Evolutionary conservation across 2,113 vertebrate genomes (phyloP), one percentile per base, ranked within the genome.

Genomic region (Diadophis punctatus): DNA sequence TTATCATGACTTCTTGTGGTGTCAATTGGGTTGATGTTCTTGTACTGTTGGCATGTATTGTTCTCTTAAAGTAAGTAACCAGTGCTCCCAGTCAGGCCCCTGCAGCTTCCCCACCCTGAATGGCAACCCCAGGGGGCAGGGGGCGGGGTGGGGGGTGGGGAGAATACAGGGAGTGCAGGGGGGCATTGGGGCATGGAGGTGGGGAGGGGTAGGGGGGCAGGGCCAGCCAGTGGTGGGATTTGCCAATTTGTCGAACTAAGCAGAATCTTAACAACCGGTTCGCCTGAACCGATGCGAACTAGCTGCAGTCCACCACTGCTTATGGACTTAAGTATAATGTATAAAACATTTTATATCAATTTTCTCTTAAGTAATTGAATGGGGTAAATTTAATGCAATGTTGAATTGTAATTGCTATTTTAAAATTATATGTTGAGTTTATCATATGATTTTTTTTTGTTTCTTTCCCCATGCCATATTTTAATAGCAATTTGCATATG

Each of bases 21-120:
- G 0, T 8, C 92, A 60, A n/a, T 39, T 92, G 63, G 88, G 92
- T 92, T 96, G 95, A 97, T 95, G 93, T 48, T 4, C 56, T 93
- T 0, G 1, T 0, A 0, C 74, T 95, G 94, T 95, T 92, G 91
- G 20, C 90, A 34, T 91, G 89, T 94, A 95, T 95, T 68, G 6
- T 90, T 96, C 93, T 95, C 46, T 0, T 0, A 92, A 96, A 96
- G 94, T 96, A 80, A 95, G 39, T 88, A 92, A 94, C 94, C 94
- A 95, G 18, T 4, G 25, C 48, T 48, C 48, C 4, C 48, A 48
- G 48, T 48, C 48, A 48, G 48, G 7, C 48, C 7, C 7, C 48
- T 48, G 48, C 4, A 48, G 48, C 48, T 48, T 48, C 43, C 43
- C 43, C 43, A 43, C 43, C 43, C 43, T 43, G 43, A 43, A 43